Evolutionary conservation across 2,113 vertebrate species (phyloP), one percentile per base, ranked within the genome.

Genomic region (Phalacrocorax pelagicus): DNA sequence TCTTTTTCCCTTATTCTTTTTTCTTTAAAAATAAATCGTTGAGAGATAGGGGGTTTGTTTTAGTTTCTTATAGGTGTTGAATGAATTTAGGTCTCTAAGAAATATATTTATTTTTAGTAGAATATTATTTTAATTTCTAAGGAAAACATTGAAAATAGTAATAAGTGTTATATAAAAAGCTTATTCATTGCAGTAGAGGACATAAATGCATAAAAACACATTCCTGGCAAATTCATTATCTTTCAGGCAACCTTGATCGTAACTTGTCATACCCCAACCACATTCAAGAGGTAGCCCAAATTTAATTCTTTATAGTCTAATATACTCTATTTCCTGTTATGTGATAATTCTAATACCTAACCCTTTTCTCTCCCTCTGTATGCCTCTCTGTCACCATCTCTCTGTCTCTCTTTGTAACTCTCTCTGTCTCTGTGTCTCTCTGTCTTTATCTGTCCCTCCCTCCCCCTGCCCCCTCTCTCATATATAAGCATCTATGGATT

Each of bases 391-490:
- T 44, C 44, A 44, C 44, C 44, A 44, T 44, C 44, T 71, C 34
- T 74, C 38, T 38, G 38, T 38, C 13, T 59, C 14, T 77, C 12
- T 42, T 11, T 77, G 8, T 20, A 15, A 49, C 13, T 55, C 5
- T n/a, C 14, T 65, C 12, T 55, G 6, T 6, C 10, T 84, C 9
- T 51, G 16, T 36, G 36, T 67, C 8, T 10, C 15, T 34, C 21
- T 49, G 22, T 65, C 19, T 61, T 15, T 61, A 20, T 51, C 27
- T 22, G 1, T 54, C 26, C n/a, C 3, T 34, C 12, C 21, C 21
- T 51, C 23, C 6, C 6, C 10, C 10, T 14, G 0, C 6, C 5
- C 2, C 18, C 38, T 55, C 9, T 38, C 30, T 66, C 15, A 26
- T 57, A 32, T 62, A 10, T 52, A 47, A 85, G 40, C 27, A 54